Evolutionary conservation across 2,797 vertebrate species (phyloP), one percentile per base, ranked within the genome.

Genomic region (Brachyrhaphis roseni): DNA sequence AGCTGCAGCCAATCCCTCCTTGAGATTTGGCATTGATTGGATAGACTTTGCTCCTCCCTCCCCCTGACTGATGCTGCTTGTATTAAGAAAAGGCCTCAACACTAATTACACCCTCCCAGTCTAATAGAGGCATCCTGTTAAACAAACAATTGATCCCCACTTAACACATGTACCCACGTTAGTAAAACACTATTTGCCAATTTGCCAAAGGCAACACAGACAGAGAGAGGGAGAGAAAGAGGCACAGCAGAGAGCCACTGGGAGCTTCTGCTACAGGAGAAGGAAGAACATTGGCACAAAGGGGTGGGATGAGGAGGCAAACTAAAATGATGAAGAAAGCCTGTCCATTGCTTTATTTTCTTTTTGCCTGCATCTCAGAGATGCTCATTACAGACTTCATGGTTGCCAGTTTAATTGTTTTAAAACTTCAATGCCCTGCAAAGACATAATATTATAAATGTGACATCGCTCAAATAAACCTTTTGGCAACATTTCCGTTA

Each of bases 171-270:
- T 95, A 96, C 91, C 94, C 93, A 92, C 93, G 95, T 97, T 96
- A 95, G 95, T 95, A 96, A 95, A 96, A 96, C 93, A 95, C 94
- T 95, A 96, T 96, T 97, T 97, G 96, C 97, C 96, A 97, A 96
- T 96, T 97, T 94, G 96, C 97, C 97, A 96, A 96, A 95, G 96
- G 96, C 95, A 95, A 95, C 91, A 84, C 85, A 91, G 87, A 90
- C 79, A 90, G 84, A 84, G 81, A 88, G 82, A 90, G 82, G 76
- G 86, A 88, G 82, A 72, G 83, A 86, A 78, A 81, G 84, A 86
- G 89, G 89, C 20, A 72, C 85, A 80, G 81, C 86, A 89, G 89
- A 82, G 82, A 91, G 87, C 83, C 90, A 93, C 81, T 88, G 79
- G 91, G 89, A 92, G 91, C 75, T 84, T 36, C 81, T 85, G 87